A percentile compares a stretch with the other conserved stretches of the same genome.
Evolutionary conservation across 2,797 vertebrate species (phyloP).

Genomic region (Pyrocephalus nanus): DNA sequence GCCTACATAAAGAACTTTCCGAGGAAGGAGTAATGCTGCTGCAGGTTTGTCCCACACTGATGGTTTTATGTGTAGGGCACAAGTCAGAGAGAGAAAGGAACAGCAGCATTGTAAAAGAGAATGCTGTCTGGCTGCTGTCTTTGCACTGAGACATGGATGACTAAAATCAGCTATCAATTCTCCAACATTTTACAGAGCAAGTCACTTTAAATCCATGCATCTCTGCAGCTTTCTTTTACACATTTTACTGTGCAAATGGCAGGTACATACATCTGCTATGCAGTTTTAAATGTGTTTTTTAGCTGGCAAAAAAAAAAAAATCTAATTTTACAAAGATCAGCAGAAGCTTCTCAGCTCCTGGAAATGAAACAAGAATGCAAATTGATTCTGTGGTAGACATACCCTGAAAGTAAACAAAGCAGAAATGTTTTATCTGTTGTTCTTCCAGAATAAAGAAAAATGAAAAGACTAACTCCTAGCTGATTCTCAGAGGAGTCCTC

Average conservation of each 20-base stretch:
- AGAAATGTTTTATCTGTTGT: not conserved
- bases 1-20: not conserved
- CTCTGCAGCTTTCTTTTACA: not conserved
- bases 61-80: not conserved
- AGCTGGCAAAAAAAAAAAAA: not conserved
- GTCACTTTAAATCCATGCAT: not conserved
- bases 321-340: not conserved
- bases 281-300: not conserved
- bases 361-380: not conserved
- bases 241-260: not conserved
- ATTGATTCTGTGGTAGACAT: not conserved
- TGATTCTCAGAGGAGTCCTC: not conserved
- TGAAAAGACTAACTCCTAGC: not conserved
- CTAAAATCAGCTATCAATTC: not conserved
- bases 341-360: not conserved
- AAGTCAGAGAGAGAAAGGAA: not conserved
- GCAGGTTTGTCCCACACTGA: not conserved
- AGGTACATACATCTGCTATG: not conserved
- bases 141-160: not conserved
- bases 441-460: not conserved
- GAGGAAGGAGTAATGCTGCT: not conserved
- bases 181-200: not conserved
- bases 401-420: slow-evolving; percentile 11
- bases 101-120: not conserved
- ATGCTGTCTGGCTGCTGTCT: not conserved